Conservation (phyloP, 2,888 invertebrate genomes). For the Pyrrhia umbra region DNA sequence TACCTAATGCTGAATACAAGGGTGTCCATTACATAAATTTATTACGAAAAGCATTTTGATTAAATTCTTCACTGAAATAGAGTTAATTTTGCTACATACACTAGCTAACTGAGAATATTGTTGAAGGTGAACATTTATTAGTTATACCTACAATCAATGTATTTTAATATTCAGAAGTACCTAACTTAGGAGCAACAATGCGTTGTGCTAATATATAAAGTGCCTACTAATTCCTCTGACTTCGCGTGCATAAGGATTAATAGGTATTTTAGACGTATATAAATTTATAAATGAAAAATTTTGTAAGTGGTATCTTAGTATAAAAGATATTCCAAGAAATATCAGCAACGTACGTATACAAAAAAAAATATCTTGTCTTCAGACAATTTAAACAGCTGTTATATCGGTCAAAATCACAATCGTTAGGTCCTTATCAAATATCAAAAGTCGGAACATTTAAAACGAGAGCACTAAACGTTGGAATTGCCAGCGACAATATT, state of each 20-base stretch:
- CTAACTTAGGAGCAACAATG: not conserved
- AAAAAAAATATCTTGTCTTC: not conserved
- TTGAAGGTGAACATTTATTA: slow-evolving; percentile 26
- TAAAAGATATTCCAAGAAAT: not conserved
- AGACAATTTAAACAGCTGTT: slow-evolving; percentile 19
- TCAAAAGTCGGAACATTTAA: slow-evolving; percentile 71
- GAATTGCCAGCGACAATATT: slow-evolving; percentile 75
- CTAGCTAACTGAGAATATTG: slow-evolving; percentile 16
- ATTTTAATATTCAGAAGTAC: slow-evolving; percentile 1
- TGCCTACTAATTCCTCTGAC: not conserved
- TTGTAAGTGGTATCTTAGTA: not conserved
- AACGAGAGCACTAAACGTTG: slow-evolving; percentile 73
- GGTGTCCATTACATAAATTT: not conserved
- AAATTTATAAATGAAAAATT: too few relatives aligned
- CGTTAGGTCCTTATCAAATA: slow-evolving; percentile 68
- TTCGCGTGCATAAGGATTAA: not conserved
- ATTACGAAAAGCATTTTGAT: slow-evolving; percentile 22
- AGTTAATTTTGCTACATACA: slow-evolving; percentile 25
- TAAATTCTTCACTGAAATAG: slow-evolving; percentile 38
- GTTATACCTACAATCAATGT: not conserved
- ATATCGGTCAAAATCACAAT: slow-evolving; percentile 48
- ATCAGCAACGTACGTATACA: not conserved
- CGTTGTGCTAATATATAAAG: not conserved
- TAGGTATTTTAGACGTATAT: too few relatives aligned
- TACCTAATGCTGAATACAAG: slow-evolving; percentile 1